Conservation (phyloP, 1,140 invertebrate genomes). For the Caerostris extrusa region DNA sequence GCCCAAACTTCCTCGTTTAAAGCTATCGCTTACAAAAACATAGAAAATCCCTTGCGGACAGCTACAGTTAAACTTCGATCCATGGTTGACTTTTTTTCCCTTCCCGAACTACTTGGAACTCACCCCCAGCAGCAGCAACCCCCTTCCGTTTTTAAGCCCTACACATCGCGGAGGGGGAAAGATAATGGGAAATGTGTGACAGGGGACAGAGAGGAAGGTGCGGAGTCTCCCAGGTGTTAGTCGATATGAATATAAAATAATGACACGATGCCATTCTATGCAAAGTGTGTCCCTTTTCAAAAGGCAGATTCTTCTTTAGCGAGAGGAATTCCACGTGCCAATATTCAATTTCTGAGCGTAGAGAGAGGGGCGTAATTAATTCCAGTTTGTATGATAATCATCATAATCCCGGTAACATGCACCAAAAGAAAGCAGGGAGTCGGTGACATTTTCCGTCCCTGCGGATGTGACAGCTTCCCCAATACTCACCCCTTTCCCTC, state of each 20-base stretch:
- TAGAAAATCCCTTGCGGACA: neutral
- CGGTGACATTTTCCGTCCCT: slow-evolving; percentile 31
- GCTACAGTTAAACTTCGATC: neutral
- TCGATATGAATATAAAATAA: slow-evolving; percentile 75
- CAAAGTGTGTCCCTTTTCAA: slow-evolving; percentile 63
- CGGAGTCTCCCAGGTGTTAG: slow-evolving; percentile 65
- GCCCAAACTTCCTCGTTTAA: neutral
- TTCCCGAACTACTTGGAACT: too few species aligned
- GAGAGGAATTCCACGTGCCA: slow-evolving; percentile 20
- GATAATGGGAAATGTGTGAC: neutral
- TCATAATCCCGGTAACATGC: slow-evolving; percentile 73
- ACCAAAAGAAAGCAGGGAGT: slow-evolving; percentile 71
- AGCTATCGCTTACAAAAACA: neutral
- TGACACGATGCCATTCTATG: slow-evolving; percentile 74
- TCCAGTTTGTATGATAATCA: slow-evolving; percentile 76
- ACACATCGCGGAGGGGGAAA: neutral
- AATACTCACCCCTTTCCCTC: slow-evolving; percentile 33
- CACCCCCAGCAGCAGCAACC: neutral
- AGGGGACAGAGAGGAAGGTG: slow-evolving; percentile 1
- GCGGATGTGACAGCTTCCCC: slow-evolving; percentile 73
- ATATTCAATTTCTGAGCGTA: slow-evolving; percentile 67
- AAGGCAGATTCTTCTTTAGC: slow-evolving; percentile 37
- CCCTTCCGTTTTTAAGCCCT: slow-evolving; percentile 3
- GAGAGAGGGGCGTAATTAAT: slow-evolving; percentile 68
- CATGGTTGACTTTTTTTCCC: too few species aligned